Percentiles rank a stretch among this genome's conserved stretches.
Conservation (phyloP, 92 coral and sea anemone species). For the Actinostola sp. region DNA sequence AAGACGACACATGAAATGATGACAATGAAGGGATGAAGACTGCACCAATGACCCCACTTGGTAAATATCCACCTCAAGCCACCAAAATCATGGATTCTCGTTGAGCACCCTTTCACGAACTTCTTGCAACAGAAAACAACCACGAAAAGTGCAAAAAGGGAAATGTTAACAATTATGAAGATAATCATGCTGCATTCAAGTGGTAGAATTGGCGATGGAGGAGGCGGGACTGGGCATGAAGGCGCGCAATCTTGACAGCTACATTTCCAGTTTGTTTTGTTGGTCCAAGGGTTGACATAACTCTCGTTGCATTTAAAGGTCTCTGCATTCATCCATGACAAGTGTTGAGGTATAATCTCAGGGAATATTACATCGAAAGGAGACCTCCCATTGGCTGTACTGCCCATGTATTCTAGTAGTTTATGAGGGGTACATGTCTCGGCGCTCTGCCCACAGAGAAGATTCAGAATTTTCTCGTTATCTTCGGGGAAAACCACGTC, state of each 20-base stretch:
- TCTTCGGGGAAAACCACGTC: slow-evolving; percentile 73
- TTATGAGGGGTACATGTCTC: slow-evolving; percentile 62
- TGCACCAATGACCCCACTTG: slow-evolving; percentile 87
- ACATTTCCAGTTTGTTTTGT: slow-evolving; percentile 49
- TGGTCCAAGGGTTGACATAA: slow-evolving; percentile 59
- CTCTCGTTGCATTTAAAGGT: slow-evolving; percentile 60
- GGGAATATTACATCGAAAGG: slow-evolving; percentile 65
- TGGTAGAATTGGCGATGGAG: no score
- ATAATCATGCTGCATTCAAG: no score
- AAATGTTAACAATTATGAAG: no score
- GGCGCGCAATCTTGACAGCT: slow-evolving; percentile 66
- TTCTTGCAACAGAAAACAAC: no score
- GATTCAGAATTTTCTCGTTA: slow-evolving; percentile 59
- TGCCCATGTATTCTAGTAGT: slow-evolving; percentile 66
- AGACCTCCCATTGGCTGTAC: slow-evolving; percentile 45
- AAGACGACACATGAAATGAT: slow-evolving; percentile 49
- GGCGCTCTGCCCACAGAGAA: slow-evolving; percentile 71
- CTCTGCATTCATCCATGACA: slow-evolving; percentile 61
- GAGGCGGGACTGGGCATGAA: no score
- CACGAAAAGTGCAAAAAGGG: no score
- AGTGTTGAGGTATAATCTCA: slow-evolving; percentile 12
- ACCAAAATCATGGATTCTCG: no score
- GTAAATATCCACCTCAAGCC: slow-evolving; percentile 58
- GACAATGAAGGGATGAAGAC: slow-evolving; percentile 67
- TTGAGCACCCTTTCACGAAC: no score